Evolutionary conservation across 2,888 invertebrate genomes (phyloP).

Genomic region (Cantharis lateralis): DNA sequence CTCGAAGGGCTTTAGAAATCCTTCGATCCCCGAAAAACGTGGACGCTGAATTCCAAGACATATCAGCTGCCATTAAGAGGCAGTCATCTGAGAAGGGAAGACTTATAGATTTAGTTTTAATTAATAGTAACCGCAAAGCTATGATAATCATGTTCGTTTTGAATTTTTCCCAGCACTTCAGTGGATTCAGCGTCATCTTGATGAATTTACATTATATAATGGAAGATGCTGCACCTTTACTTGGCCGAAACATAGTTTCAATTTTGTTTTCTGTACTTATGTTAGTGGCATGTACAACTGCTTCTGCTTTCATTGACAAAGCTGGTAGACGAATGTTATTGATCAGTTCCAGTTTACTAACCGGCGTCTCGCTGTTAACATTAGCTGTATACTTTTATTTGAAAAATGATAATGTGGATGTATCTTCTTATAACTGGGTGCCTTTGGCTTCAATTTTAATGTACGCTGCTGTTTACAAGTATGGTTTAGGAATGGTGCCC

Average conservation of each 20-base stretch:
- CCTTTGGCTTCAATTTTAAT: not conserved
- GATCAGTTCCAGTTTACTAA: slow-evolving; percentile 11
- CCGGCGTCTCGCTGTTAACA: slow-evolving; percentile 7
- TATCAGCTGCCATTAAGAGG: not conserved
- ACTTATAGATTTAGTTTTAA: slow-evolving; percentile 11
- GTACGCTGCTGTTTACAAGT: slow-evolving; percentile 48
- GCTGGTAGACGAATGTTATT: slow-evolving; percentile 19
- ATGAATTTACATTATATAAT: slow-evolving; percentile 23
- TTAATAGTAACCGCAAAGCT: slow-evolving; percentile 21
- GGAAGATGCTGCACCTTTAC: slow-evolving; percentile 9
- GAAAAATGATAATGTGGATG: not conserved
- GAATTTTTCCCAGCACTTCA: slow-evolving; percentile 13
- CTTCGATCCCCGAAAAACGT: not conserved
- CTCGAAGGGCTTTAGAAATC: not conserved
- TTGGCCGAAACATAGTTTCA: slow-evolving; percentile 9
- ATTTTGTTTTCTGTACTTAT: slow-evolving; percentile 18
- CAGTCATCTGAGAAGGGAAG: not conserved
- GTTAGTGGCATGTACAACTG: slow-evolving; percentile 9
- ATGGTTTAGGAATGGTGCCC: slow-evolving; percentile 52
- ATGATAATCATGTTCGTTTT: slow-evolving; percentile 15
- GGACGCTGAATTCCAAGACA: not conserved
- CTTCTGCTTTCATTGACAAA: slow-evolving; percentile 18
- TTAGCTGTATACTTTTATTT: slow-evolving; percentile 15
- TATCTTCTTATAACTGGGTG: not conserved
- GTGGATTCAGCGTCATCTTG: slow-evolving; percentile 20